phyloP scores from a whole-genome alignment of 2,888 invertebrate genomes.

The Chrysodeixis includens region DNA sequence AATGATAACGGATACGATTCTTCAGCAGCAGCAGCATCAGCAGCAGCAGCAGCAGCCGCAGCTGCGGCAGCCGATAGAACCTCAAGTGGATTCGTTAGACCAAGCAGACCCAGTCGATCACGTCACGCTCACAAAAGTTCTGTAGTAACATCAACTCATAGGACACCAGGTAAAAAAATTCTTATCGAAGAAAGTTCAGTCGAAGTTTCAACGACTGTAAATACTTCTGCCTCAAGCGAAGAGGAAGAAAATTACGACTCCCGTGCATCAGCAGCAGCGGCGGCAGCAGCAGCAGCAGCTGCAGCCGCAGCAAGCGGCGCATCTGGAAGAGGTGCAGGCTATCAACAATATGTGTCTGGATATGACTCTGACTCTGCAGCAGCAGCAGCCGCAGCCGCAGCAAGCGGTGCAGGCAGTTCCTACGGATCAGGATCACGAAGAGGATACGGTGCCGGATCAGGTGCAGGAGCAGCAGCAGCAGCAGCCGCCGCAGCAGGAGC shows the following conservation, averaged over 20 bases:
- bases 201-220: background rate
- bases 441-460: too few species aligned
- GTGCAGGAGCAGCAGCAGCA: too few species aligned
- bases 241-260: background rate
- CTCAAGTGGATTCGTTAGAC: slow-evolving; percentile 1
- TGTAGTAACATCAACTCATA: background rate
- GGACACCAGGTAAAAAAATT: slow-evolving; percentile 2
- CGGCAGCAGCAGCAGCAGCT: slow-evolving; percentile 21
- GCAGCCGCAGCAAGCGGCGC: slow-evolving; percentile 21
- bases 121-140: background rate
- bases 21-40: background rate
- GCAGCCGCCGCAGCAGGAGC: too few species aligned
- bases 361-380: background rate
- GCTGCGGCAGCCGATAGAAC: slow-evolving; percentile 23
- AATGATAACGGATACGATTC: background rate
- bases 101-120: slow-evolving; percentile 14
- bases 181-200: background rate
- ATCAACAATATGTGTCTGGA: slow-evolving; percentile 3
- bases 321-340: too few species aligned
- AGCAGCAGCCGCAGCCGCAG: background rate
- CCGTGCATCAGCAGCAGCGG: slow-evolving; percentile 12
- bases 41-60: slow-evolving; percentile 14
- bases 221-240: background rate
- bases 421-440: too few species aligned
- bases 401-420: too few species aligned